phyloP scores from a whole-genome alignment of 2,113 vertebrate species.

The Chrysemys picta region DNA sequence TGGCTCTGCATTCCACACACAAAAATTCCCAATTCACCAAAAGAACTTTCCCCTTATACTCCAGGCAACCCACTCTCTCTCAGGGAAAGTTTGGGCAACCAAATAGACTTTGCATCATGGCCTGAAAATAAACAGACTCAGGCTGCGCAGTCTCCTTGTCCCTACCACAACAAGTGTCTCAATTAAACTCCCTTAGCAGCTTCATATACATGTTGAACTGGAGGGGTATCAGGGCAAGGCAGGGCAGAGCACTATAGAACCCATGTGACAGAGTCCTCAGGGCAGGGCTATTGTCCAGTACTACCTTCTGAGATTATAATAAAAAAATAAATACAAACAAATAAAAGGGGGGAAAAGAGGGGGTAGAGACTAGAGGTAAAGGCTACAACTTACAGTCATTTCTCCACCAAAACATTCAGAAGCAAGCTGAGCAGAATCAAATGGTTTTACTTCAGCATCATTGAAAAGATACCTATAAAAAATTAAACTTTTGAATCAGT shows the following conservation, averaged over 20 bases:
- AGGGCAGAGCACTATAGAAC: background rate
- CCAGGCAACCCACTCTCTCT: background rate
- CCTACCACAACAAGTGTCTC: background rate
- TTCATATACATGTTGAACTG: background rate
- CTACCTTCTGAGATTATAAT: background rate
- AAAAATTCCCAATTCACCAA: background rate
- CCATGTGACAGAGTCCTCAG: background rate
- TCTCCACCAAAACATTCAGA: slow-evolving; percentile 99
- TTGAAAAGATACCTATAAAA: slow-evolving; percentile 96
- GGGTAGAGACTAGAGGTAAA: background rate
- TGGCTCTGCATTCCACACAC: background rate
- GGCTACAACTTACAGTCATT: slow-evolving; percentile 89
- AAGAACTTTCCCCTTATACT: background rate
- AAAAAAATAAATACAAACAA: no score
- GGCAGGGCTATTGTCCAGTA: background rate
- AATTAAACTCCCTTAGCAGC: background rate
- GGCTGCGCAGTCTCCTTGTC: background rate
- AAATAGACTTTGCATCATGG: background rate
- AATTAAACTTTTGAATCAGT: slow-evolving; percentile 7
- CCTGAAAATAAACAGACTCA: background rate
- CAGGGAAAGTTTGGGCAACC: background rate
- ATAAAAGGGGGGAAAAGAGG: no score
- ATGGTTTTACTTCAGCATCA: slow-evolving; percentile 97
- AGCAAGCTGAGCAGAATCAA: slow-evolving; percentile 97
- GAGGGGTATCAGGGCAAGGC: background rate